Evolutionary conservation across 2,113 vertebrate genomes (phyloP), one percentile per base, ranked within the genome.

Genomic region (Proterorhinus semilunaris): DNA sequence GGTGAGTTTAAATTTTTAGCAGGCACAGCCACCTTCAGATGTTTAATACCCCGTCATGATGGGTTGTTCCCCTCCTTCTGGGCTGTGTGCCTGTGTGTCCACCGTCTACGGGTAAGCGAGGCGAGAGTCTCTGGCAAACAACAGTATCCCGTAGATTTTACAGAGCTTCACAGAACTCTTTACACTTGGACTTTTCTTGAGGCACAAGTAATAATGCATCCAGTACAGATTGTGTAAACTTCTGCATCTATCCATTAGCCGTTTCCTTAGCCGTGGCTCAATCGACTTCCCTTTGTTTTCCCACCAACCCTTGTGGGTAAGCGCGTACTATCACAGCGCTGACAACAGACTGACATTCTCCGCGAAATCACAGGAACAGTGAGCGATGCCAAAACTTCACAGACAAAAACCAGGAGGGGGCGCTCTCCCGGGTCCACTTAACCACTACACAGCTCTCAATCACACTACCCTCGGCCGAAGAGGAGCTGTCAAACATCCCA

Each of bases 401-500:
- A 81, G 70, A 80, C 68, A 81, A 80, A 84, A 81, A 44, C 42
- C 58, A 74, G 21, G 71, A 68, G 59, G 74, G 79, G 74, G 75
- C 51, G 59, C 73, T 75, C 82, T 83, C 78, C 51, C 21, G 45
- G 72, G 76, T 79, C 87, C 84, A 84, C 80, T 87, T 86, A 79
- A 76, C 74, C 79, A 69, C 55, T 51, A 21, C 66, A 66, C 46
- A 0, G 1, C 72, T 82, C 82, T 86, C 83, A 80, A 86, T 87
- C 87, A 87, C 72, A 82, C 62, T 66, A 69, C 72, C 27, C 77
- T 76, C 82, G 78, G 81, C 50, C 74, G 74, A 61, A 85, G 78
- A 84, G 71, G 82, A 79, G 87, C 86, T 85, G 84, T 88, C 80
- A 81, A 49, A 74, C 45, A 44, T 82, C 78, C 86, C 86, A 87